Evolutionary conservation across 2,797 vertebrate genomes (phyloP).

Genomic region (Diplodus sargus): DNA sequence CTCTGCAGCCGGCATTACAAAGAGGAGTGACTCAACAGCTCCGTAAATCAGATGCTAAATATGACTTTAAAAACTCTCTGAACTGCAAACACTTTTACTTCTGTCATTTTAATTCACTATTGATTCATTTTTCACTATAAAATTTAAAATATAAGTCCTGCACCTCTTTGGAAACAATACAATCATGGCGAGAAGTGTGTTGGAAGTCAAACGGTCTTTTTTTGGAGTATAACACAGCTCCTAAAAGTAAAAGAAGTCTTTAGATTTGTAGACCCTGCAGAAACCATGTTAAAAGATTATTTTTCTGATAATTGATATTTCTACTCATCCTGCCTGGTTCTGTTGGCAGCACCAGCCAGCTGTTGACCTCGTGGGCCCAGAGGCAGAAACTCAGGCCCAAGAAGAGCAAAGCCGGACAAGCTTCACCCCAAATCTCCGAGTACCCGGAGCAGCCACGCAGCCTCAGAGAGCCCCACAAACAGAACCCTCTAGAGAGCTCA

Average conservation of each 20-base stretch:
- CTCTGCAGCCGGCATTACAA: neutral
- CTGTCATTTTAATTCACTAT: too few species aligned
- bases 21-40: neutral
- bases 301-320: neutral
- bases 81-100: too few species aligned
- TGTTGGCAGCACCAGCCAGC: conserved; percentile 79
- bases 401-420: conserved; percentile 77
- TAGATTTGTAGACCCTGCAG: neutral
- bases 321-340: neutral
- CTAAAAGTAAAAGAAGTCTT: neutral
- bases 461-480: conserved; percentile 49
- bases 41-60: neutral
- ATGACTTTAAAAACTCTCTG: neutral
- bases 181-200: too few species aligned
- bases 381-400: conserved; percentile 88
- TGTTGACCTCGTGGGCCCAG: conserved; percentile 95
- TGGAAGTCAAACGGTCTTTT: too few species aligned
- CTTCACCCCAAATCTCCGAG: conserved; percentile 42
- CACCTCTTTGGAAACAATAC: too few species aligned
- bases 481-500: conserved; percentile 43
- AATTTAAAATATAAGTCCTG: too few species aligned
- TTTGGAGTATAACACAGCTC: too few species aligned
- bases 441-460: conserved; percentile 49
- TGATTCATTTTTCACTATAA: too few species aligned
- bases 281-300: neutral